These are phyloP conservation scores for Phataginus tetradactyla DNA, from an alignment of 2,797 vertebrate species.

Conservation along the genomic window DNA sequence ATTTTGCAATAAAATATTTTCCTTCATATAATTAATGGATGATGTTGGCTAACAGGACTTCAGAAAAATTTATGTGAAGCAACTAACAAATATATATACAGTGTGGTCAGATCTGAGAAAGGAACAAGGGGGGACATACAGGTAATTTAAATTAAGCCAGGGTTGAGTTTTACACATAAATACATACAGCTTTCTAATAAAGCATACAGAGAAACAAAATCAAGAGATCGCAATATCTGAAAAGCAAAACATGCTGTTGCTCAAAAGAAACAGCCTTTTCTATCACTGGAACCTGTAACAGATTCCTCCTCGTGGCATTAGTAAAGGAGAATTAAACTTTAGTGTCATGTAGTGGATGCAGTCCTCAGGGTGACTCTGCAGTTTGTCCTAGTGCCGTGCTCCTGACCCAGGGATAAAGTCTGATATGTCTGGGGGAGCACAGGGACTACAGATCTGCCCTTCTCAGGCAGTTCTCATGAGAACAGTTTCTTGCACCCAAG, in stretches of 20 bases:
- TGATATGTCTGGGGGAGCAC: too few relatives aligned
- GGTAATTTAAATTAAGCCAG: background rate
- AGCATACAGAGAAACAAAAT: background rate
- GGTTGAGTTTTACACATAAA: background rate
- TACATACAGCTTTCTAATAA: background rate
- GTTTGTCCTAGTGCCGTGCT: background rate
- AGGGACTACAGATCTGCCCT: fast-evolving
- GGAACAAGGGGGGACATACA: background rate
- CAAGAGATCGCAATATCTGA: background rate
- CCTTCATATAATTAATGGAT: background rate
- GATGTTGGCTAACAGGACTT: background rate
- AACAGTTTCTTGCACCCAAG: background rate
- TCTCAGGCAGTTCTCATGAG: too few relatives aligned
- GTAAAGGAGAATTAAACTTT: background rate
- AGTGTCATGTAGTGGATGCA: fast-evolving
- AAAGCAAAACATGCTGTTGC: background rate
- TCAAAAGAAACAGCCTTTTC: background rate
- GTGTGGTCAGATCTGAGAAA: background rate
- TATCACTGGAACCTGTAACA: background rate
- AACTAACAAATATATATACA: background rate
- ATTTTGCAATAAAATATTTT: background rate
- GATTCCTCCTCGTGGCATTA: background rate
- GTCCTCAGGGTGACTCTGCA: fast-evolving
- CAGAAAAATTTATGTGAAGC: background rate
- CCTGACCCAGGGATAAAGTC: background rate